phyloP scores from a whole-genome alignment of 2,888 invertebrate species.

The Terebella lapidaria region DNA sequence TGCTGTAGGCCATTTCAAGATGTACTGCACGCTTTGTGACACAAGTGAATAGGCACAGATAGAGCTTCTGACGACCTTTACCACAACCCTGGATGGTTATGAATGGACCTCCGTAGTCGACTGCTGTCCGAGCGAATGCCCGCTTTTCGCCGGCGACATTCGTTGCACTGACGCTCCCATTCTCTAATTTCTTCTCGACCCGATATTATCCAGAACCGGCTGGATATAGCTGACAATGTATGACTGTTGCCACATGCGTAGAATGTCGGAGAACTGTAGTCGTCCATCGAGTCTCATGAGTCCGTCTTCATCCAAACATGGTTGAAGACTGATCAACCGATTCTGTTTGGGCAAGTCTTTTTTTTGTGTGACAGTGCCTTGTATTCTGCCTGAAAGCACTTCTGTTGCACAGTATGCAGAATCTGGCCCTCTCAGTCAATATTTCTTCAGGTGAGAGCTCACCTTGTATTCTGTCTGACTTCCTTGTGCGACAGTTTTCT shows the following conservation, averaged over 20 bases:
- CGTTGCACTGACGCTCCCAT: slow-evolving; percentile 4
- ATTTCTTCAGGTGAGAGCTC: no score
- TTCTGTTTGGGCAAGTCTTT: no score
- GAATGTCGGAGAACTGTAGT: slow-evolving; percentile 7
- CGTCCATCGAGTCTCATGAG: slow-evolving; percentile 8
- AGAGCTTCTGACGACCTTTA: slow-evolving; percentile 18
- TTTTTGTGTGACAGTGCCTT: no score
- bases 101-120: slow-evolving; percentile 11
- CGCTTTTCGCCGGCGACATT: slow-evolving; percentile 6
- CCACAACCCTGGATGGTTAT: slow-evolving; percentile 19
- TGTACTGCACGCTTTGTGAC: slow-evolving; percentile 21
- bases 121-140: slow-evolving; percentile 5
- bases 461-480: no score
- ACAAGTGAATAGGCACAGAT: slow-evolving; percentile 22
- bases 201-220: slow-evolving; percentile 17
- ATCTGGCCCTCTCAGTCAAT: no score
- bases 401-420: no score
- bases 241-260: slow-evolving; percentile 14
- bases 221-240: slow-evolving; percentile 4
- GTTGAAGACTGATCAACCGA: no score
- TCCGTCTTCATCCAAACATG: no score
- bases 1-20: slow-evolving; percentile 10
- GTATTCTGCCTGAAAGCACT: no score
- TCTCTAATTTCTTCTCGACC: slow-evolving; percentile 7
- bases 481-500: no score